A percentile compares a stretch with the other conserved stretches of the same genome.
Conservation (phyloP, 2,797 vertebrate species). For the Aeoliscus strigatus region DNA sequence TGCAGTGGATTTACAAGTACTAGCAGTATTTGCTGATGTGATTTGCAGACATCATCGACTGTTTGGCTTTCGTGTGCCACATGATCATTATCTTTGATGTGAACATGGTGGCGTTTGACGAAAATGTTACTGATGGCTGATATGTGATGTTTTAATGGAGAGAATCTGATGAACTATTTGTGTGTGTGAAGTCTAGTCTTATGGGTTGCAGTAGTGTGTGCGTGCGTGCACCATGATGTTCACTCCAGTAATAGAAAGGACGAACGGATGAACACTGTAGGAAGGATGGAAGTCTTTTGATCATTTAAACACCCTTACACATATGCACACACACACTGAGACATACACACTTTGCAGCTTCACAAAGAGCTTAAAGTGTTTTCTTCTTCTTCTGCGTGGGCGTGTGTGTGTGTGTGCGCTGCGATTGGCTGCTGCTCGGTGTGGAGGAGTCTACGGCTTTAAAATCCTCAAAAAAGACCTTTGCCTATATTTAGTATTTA, state of each 20-base stretch:
- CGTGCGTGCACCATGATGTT: too few relatives aligned
- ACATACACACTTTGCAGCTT: constrained; percentile 3
- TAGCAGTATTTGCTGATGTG: background rate
- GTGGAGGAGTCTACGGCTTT: constrained; percentile 27
- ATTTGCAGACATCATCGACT: background rate
- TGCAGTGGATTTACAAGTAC: background rate
- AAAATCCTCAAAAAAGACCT: background rate
- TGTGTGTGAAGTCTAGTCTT: too few relatives aligned
- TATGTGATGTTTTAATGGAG: too few relatives aligned
- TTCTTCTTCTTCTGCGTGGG: constrained; percentile 4
- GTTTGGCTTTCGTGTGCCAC: background rate
- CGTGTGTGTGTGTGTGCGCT: constrained; percentile 5
- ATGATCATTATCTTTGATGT: too few relatives aligned
- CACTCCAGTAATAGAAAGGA: too few relatives aligned
- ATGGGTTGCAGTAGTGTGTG: too few relatives aligned
- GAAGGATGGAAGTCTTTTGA: constrained; percentile 11
- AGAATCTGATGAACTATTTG: too few relatives aligned
- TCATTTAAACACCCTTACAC: constrained; percentile 36
- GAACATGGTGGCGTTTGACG: background rate
- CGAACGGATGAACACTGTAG: constrained; percentile 4
- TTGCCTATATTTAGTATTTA: background rate
- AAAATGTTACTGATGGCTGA: background rate
- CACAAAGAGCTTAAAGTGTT: constrained; percentile 18
- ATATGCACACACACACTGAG: too few relatives aligned
- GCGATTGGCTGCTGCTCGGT: constrained; percentile 14